Conservation (phyloP, 1,140 invertebrate genomes). For the Lepidotrigona ventralis region DNA sequence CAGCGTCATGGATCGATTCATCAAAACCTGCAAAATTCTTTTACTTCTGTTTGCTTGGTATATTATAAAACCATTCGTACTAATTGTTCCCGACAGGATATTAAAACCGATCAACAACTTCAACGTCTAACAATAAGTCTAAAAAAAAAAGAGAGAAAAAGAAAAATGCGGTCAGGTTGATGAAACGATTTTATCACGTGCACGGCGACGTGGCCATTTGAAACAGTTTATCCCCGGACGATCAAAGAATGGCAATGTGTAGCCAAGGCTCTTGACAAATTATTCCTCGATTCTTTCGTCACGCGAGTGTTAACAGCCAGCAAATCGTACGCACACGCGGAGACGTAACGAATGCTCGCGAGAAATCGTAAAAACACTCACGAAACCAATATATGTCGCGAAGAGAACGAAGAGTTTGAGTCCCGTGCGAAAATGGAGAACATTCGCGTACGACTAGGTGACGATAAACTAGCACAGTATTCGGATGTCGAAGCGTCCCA, state of each 20-base stretch:
- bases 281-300: not conserved
- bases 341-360: conserved; percentile 19
- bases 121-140: too few relatives aligned
- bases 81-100: too few relatives aligned
- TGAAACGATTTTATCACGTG: too few relatives aligned
- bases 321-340: not conserved
- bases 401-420: too few relatives aligned
- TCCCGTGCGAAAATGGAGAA: not conserved
- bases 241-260: not conserved
- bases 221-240: not conserved
- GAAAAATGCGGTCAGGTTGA: too few relatives aligned
- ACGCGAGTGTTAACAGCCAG: not conserved
- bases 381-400: not conserved
- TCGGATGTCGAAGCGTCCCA: conserved; percentile 54
- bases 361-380: conserved; percentile 43
- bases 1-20: too few relatives aligned
- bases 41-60: too few relatives aligned
- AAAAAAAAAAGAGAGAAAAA: too few relatives aligned
- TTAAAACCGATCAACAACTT: too few relatives aligned
- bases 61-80: too few relatives aligned
- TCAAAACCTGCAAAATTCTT: too few relatives aligned
- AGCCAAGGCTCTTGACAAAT: not conserved
- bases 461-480: conserved; percentile 15
- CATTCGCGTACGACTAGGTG: not conserved
- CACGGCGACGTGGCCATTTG: too few relatives aligned